Conservation (phyloP, 2,113 vertebrate genomes). For the Casuarius casuarius region DNA sequence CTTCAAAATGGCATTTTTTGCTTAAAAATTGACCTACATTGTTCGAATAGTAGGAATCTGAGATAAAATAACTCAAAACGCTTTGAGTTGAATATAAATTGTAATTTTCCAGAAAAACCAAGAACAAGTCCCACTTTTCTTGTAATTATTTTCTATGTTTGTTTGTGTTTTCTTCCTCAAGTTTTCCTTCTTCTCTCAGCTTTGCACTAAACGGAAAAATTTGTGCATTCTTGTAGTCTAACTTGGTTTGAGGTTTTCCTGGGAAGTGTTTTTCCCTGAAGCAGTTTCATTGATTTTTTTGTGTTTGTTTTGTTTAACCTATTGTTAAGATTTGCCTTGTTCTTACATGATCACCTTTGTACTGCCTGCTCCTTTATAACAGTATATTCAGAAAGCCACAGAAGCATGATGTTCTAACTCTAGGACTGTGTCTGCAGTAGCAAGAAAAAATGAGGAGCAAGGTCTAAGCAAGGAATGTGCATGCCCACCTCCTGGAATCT, state of each 20-base stretch:
- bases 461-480: background rate
- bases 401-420: background rate
- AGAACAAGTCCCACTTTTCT: background rate
- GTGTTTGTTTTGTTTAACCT: background rate
- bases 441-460: background rate
- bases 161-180: background rate
- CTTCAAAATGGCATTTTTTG: conserved; percentile 50
- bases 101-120: background rate
- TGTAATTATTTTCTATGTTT: background rate
- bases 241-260: background rate
- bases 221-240: background rate
- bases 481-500: background rate
- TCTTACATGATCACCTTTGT: background rate
- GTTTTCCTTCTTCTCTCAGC: background rate
- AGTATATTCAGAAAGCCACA: background rate
- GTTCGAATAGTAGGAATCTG: background rate
- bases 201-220: background rate
- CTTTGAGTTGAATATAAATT: background rate
- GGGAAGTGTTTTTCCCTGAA: background rate
- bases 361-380: background rate
- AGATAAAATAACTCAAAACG: background rate
- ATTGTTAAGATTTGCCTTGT: background rate
- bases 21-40: conserved; percentile 31
- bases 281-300: background rate
- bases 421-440: background rate